A percentile compares a stretch with the other conserved stretches of the same genome.
These are phyloP conservation scores for Anabacerthia variegaticeps DNA, from an alignment of 2,797 vertebrate genomes.

Conservation along the genomic window DNA sequence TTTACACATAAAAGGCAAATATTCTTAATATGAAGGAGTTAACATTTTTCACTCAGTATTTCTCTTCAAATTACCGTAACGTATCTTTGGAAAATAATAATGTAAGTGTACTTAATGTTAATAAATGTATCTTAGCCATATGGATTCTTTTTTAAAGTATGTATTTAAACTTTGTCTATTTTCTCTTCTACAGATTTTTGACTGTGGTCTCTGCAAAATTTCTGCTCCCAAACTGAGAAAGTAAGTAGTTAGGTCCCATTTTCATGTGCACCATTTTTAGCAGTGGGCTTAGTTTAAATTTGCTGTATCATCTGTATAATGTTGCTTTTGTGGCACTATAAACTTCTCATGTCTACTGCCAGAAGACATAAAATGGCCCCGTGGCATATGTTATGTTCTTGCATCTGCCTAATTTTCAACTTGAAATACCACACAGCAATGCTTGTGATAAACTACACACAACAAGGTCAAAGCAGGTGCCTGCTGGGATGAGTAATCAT, in stretches of 20 bases:
- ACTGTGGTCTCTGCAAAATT: neutral
- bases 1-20: neutral
- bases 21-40: neutral
- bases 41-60: neutral
- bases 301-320: constrained; percentile 60
- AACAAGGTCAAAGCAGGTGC: constrained; percentile 59
- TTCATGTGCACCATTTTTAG: neutral
- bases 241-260: neutral
- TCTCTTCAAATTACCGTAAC: neutral
- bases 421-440: constrained; percentile 52
- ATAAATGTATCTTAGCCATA: neutral
- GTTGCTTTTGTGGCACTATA: constrained; percentile 42
- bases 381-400: constrained; percentile 58
- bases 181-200: neutral
- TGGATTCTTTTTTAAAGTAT: neutral
- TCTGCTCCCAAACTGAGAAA: neutral
- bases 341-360: constrained; percentile 38
- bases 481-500: constrained; percentile 65
- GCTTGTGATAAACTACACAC: constrained; percentile 57
- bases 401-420: constrained; percentile 59
- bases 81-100: neutral
- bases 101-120: neutral
- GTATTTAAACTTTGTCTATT: neutral
- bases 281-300: neutral
- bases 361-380: constrained; percentile 52